Conservation (phyloP, 2,113 vertebrate genomes). For the Lichenostomus cassidix region DNA sequence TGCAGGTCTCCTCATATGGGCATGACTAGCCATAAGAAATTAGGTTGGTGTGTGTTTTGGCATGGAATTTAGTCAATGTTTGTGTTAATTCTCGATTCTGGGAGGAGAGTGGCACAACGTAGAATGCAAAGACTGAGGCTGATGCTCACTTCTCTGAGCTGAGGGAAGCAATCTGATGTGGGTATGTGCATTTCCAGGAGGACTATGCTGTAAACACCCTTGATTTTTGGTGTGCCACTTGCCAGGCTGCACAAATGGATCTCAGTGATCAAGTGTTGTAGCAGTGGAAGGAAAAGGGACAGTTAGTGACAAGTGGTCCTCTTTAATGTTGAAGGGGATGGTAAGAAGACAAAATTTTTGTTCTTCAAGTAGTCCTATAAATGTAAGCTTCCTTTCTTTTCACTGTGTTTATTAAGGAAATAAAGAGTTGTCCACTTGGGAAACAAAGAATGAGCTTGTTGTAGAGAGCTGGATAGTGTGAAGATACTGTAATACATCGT, state of each 20-base stretch:
- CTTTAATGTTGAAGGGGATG: not conserved
- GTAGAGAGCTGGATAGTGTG: not conserved
- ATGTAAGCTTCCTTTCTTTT: not conserved
- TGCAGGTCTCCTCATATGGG: not conserved
- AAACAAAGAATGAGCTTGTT: not conserved
- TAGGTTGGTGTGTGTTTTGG: not conserved
- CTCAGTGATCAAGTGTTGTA: rapidly evolving
- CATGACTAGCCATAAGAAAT: rapidly evolving
- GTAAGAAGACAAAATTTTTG: not conserved
- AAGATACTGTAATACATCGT: not conserved
- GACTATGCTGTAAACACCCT: rapidly evolving
- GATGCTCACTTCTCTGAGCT: rapidly evolving
- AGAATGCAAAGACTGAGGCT: not conserved
- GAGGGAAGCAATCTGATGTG: not conserved
- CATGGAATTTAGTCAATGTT: not conserved
- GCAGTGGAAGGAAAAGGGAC: not conserved
- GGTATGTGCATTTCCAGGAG: rapidly evolving
- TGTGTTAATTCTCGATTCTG: not conserved
- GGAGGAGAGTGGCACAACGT: not conserved
- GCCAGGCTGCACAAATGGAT: not conserved
- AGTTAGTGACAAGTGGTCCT: not conserved
- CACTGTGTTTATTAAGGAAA: not conserved
- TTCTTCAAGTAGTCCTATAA: not conserved
- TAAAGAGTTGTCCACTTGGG: not conserved
- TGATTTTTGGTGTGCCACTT: not conserved